Evolutionary conservation across 64 coral and sea anemone genomes (phyloP).

Genomic region (Anthopleura sola): DNA sequence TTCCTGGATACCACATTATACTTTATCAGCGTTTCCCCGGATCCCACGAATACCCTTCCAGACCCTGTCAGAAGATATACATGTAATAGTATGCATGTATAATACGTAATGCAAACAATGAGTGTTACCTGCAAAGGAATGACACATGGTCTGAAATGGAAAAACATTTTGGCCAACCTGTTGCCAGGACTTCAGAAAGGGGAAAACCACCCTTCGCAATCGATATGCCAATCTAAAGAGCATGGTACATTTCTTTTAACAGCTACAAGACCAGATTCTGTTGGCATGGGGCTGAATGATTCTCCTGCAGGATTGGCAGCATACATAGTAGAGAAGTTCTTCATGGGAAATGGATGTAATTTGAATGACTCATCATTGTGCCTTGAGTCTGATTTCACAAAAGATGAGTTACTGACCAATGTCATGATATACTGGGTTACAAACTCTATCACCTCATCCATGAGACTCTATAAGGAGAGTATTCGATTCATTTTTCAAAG

Average conservation of each 20-base stretch:
- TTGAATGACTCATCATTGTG: conserved; percentile 47
- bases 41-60: too few relatives aligned
- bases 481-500: neutral
- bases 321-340: conserved; percentile 93
- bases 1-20: too few relatives aligned
- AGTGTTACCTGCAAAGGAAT: too few relatives aligned
- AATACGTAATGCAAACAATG: too few relatives aligned
- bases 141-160: too few relatives aligned
- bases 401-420: conserved; percentile 92
- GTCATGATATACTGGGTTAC: conserved; percentile 96
- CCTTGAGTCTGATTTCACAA: conserved; percentile 76
- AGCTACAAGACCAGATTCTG: conserved; percentile 85
- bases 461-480: conserved; percentile 81
- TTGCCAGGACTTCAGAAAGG: too few relatives aligned
- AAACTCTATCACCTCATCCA: conserved; percentile 66
- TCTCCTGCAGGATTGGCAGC: conserved; percentile 90
- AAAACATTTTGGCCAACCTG: too few relatives aligned
- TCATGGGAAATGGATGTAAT: conserved; percentile 56
- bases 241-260: neutral
- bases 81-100: too few relatives aligned
- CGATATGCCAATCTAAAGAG: too few relatives aligned
- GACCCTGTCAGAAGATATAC: too few relatives aligned
- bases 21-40: too few relatives aligned
- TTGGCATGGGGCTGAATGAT: conserved; percentile 66
- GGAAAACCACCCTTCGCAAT: too few relatives aligned